Percentiles rank a stretch among this genome's conserved stretches.
Conservation (phyloP, 92 coral and sea anemone species). For the Heliopora coerulea region DNA sequence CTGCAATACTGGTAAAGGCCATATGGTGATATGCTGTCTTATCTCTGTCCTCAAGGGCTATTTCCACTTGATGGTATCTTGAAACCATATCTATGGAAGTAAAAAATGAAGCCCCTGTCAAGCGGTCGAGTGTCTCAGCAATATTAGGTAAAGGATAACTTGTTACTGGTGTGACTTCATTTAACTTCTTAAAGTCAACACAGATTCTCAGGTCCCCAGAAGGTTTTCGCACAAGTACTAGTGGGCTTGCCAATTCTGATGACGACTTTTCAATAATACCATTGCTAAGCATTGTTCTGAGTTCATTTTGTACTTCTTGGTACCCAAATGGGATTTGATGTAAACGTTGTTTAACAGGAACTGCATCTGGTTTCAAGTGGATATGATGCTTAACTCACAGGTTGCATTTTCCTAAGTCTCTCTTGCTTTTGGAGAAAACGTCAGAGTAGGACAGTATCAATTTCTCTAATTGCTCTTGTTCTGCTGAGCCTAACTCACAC, state of each 20-base stretch:
- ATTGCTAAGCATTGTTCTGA: constrained; percentile 47
- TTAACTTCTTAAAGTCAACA: constrained; percentile 52
- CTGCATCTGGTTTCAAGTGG: constrained; percentile 41
- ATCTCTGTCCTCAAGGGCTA: constrained; percentile 19
- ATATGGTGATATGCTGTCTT: constrained; percentile 56
- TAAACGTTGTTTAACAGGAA: constrained; percentile 25
- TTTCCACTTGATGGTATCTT: constrained; percentile 34
- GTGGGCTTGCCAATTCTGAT: constrained; percentile 51
- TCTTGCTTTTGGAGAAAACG: constrained; percentile 39
- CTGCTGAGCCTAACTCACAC: neutral
- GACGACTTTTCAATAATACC: constrained; percentile 53
- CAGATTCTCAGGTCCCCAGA: constrained; percentile 50
- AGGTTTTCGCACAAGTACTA: constrained; percentile 41
- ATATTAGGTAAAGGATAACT: constrained; percentile 45
- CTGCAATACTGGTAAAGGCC: constrained; percentile 52
- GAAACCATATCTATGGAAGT: constrained; percentile 51
- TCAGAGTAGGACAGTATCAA: constrained; percentile 46
- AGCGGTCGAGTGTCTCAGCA: constrained; percentile 32
- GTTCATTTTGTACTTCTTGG: constrained; percentile 46
- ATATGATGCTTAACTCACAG: constrained; percentile 50
- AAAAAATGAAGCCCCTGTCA: constrained; percentile 40
- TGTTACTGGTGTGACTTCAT: constrained; percentile 53
- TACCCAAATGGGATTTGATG: constrained; percentile 42
- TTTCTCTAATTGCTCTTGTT: constrained; percentile 35
- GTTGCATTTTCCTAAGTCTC: constrained; percentile 40